A percentile compares a stretch with the other conserved stretches of the same genome.
Conservation (phyloP, 37 sponge, comb jelly and placozoan genomes). For the Haliclona indistincta region DNA sequence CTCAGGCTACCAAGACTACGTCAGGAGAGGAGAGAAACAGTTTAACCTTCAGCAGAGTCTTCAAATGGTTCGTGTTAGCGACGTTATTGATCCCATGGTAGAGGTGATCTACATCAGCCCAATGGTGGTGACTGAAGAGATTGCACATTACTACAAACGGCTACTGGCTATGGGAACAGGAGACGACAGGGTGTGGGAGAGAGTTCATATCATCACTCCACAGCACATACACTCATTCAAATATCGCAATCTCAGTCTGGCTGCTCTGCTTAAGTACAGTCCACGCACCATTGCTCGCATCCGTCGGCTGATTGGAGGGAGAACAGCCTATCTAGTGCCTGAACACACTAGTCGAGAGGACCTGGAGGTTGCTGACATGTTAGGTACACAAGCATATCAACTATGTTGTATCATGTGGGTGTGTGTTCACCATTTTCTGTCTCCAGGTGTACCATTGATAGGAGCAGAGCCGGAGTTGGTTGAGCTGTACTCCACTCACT, state of each 20-base stretch:
- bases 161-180: constrained; percentile 61
- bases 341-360: constrained; percentile 76
- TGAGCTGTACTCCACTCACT: constrained; percentile 73
- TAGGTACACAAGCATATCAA: neutral
- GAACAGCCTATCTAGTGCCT: constrained; percentile 77
- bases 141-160: constrained; percentile 70
- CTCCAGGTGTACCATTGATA: constrained; percentile 67
- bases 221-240: constrained; percentile 61
- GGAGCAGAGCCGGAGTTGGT: constrained; percentile 64
- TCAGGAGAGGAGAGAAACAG: constrained; percentile 50
- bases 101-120: constrained; percentile 93
- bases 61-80: constrained; percentile 85
- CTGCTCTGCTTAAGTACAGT: constrained; percentile 82
- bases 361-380: constrained; percentile 72
- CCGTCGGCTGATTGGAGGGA: constrained; percentile 72
- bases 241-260: constrained; percentile 69
- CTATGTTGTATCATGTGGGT: neutral
- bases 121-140: constrained; percentile 61
- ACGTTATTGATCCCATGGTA: constrained; percentile 71
- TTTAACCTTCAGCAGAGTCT: constrained; percentile 55
- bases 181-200: constrained; percentile 3
- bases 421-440: neutral
- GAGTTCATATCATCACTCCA: constrained; percentile 79
- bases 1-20: constrained; percentile 58
- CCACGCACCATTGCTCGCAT: constrained; percentile 62